Percentiles rank a stretch among this genome's conserved stretches.
These are phyloP conservation scores for Leptoteleia sp. DNA, from an alignment of 1,140 invertebrate genomes.

Conservation along the genomic window DNA sequence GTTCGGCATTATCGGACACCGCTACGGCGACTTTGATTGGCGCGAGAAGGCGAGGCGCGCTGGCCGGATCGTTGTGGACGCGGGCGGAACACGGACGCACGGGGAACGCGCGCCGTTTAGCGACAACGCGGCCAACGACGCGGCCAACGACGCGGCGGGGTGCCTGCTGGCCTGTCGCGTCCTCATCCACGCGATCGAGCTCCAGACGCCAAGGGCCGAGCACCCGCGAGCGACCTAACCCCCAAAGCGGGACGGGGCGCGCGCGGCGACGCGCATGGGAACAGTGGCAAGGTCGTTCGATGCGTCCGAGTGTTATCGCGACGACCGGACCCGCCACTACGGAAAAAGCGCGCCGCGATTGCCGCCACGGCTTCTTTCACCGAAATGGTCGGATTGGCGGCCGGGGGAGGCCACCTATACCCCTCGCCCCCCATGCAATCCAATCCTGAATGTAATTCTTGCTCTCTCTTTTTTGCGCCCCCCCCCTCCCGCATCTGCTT, in stretches of 20 bases:
- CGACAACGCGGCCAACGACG: neutral
- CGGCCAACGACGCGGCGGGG: too few relatives aligned
- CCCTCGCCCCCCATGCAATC: constrained; percentile 81
- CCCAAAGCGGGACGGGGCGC: constrained; percentile 1
- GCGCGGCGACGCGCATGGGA: constrained; percentile 64
- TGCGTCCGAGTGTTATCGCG: constrained; percentile 67
- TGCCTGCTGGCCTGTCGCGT: neutral
- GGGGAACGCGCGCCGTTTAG: neutral
- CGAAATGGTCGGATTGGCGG: constrained; percentile 81
- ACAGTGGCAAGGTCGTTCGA: constrained; percentile 69
- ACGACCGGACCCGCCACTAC: constrained; percentile 65
- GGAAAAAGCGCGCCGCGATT: constrained; percentile 68
- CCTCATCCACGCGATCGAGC: neutral
- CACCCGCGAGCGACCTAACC: neutral
- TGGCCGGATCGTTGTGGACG: neutral
- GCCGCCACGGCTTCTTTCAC: constrained; percentile 80
- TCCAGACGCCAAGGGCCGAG: too few relatives aligned
- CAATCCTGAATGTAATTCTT: constrained; percentile 77
- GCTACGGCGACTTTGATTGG: constrained; percentile 20
- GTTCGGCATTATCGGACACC: constrained; percentile 9
- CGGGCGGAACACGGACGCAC: constrained; percentile 7
- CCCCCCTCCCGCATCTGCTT: too few relatives aligned
- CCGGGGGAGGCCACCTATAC: constrained; percentile 80
- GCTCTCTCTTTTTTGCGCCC: neutral
- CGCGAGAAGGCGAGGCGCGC: constrained; percentile 7